phyloP scores from a whole-genome alignment of 1,140 invertebrate genomes.

The Marisa cornuarietis region DNA sequence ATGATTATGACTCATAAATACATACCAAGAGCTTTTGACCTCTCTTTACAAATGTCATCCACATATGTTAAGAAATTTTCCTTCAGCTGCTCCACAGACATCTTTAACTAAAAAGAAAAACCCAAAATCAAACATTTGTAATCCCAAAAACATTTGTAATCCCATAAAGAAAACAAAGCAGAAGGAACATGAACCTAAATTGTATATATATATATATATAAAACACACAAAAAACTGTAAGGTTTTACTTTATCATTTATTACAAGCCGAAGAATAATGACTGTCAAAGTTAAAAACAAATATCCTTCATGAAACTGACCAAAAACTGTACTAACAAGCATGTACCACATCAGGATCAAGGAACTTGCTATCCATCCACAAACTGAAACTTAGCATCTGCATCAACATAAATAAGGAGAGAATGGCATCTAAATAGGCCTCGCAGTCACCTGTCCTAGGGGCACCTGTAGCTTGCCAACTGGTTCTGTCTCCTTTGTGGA shows the following conservation, averaged over 20 bases:
- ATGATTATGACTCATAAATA: background rate
- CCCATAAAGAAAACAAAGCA: no score
- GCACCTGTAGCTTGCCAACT: slow-evolving; percentile 40
- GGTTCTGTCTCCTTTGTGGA: slow-evolving; percentile 37
- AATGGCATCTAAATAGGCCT: background rate
- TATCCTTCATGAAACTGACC: background rate
- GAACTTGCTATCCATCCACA: no score
- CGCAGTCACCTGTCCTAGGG: slow-evolving; percentile 44
- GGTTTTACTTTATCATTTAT: no score
- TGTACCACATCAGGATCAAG: no score
- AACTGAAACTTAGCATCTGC: no score
- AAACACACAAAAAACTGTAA: no score
- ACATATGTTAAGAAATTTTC: slow-evolving; percentile 43
- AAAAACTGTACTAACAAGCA: background rate
- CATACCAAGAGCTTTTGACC: slow-evolving; percentile 40
- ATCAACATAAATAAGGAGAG: no score
- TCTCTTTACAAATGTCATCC: slow-evolving; percentile 28
- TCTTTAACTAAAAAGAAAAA: slow-evolving; percentile 41
- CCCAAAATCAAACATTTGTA: background rate
- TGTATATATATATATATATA: no score
- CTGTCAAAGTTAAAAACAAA: no score
- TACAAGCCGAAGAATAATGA: no score
- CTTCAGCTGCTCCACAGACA: slow-evolving; percentile 33
- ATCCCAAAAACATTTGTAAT: background rate
- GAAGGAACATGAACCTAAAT: no score